phyloP scores from a whole-genome alignment of 2,797 vertebrate genomes.

The Rhodeus uyekii region DNA sequence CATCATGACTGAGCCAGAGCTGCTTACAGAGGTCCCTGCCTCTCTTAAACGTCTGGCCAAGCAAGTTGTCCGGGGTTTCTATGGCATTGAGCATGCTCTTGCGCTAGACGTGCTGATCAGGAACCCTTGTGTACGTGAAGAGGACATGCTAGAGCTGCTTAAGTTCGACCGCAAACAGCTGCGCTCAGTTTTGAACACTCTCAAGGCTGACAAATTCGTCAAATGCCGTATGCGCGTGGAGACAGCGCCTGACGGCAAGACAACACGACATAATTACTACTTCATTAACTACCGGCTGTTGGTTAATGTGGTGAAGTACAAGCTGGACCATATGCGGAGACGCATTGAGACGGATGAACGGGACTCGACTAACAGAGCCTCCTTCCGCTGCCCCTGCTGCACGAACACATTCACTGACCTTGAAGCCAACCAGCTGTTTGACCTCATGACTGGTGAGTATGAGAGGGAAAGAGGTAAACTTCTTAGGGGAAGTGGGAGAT shows the following conservation, averaged over 20 bases:
- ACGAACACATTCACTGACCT: slow-evolving; percentile 94
- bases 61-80: slow-evolving; percentile 96
- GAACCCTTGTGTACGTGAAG: slow-evolving; percentile 95
- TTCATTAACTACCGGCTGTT: slow-evolving; percentile 96
- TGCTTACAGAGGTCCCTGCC: slow-evolving; percentile 93
- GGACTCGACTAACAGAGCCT: slow-evolving; percentile 96
- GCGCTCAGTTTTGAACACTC: slow-evolving; percentile 92
- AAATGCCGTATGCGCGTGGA: slow-evolving; percentile 98
- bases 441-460: slow-evolving; percentile 88
- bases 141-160: slow-evolving; percentile 97
- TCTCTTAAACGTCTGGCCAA: slow-evolving; percentile 95
- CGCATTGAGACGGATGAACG: slow-evolving; percentile 97
- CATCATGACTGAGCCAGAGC: slow-evolving; percentile 91
- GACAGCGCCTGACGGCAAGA: slow-evolving; percentile 94
- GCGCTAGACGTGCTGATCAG: slow-evolving; percentile 96
- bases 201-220: slow-evolving; percentile 97
- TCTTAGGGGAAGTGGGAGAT: background rate
- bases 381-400: slow-evolving; percentile 94
- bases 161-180: slow-evolving; percentile 98
- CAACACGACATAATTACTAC: slow-evolving; percentile 97
- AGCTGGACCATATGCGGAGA: slow-evolving; percentile 97
- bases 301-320: slow-evolving; percentile 98
- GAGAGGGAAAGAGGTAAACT: background rate
- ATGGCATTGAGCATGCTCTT: slow-evolving; percentile 93
- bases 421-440: slow-evolving; percentile 98